Evolutionary conservation across 2,888 invertebrate species (phyloP), one percentile per base, ranked within the genome.

Genomic region (Cephalotes varians): DNA sequence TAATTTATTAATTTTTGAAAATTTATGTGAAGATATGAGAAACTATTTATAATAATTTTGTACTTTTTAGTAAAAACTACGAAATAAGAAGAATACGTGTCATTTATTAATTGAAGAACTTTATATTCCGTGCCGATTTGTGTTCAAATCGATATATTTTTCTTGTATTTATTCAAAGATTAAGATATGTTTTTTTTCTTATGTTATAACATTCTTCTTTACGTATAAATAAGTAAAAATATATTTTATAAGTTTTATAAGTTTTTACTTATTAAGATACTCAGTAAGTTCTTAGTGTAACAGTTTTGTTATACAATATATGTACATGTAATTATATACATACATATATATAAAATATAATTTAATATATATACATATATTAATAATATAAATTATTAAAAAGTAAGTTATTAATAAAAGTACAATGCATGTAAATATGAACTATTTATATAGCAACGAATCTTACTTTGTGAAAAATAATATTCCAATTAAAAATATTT

Each of bases 1-100:
- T 4, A 18, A 72, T 67, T n/a, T 31, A 69, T 72, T 67, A 67
- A 40, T 15, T 37, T 69, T 51, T n/a, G 5, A 69, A 65, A 51
- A 40, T 40, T 51, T 64, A 3, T 40, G 2, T 54, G 28, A 40
- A 10, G 21, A 40, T 40, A 18, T 21, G 10, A 31, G 7, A 65
- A 44, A 25, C 9, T 34, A 18, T 58, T 60, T 60, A 34, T 34
- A 21, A 73, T 60, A 60, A 34, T 49, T 49, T 62, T 18, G 9
- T 6, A 47, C 21, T n/a, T 56, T 58, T n/a, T 31, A 21, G 15
- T 18, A 21, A 25, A 47, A 65, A 18, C 21, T 56, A 4, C n/a
- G 31, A 44, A 40, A 40, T 40, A 15, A 40, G 40, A n/a, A n/a
- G 15, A 67, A 51, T 31, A 4, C 10, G 15, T 9, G 28, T 49